These are phyloP conservation scores for Sylvilagus floridanus DNA, from an alignment of 2,797 vertebrate genomes.

Conservation along the genomic window DNA sequence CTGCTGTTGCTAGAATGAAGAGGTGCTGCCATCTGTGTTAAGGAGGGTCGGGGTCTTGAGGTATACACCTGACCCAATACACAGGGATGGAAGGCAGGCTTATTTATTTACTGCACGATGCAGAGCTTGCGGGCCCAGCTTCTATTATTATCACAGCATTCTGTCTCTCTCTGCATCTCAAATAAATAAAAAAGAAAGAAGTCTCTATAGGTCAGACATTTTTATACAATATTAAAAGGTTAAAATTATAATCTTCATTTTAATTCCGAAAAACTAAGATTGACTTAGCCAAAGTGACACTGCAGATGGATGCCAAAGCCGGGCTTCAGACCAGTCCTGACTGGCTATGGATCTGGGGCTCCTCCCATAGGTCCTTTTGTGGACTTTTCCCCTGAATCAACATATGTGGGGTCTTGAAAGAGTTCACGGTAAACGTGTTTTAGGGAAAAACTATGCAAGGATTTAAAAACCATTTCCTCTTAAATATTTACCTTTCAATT, in stretches of 20 bases:
- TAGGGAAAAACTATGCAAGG: too few species aligned
- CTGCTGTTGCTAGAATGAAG: not conserved
- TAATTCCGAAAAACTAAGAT: not conserved
- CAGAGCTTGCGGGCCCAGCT: not conserved
- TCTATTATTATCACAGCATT: constrained; percentile 8
- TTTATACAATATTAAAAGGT: not conserved
- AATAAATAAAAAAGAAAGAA: too few species aligned
- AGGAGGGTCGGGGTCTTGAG: not conserved
- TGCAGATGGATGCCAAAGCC: not conserved
- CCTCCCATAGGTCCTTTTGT: not conserved
- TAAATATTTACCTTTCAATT: too few species aligned
- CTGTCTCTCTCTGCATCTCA: too few species aligned
- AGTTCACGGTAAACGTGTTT: too few species aligned
- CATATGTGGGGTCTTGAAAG: not conserved
- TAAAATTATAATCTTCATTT: not conserved
- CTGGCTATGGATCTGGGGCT: not conserved
- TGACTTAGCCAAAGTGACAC: not conserved
- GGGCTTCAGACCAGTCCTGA: not conserved
- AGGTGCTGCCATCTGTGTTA: not conserved
- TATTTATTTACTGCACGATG: not conserved
- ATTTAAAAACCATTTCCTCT: too few species aligned
- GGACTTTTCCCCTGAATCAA: not conserved
- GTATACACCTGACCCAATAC: not conserved
- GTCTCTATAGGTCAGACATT: not conserved
- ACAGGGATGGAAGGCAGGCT: not conserved